These are phyloP conservation scores for Epistrophe grossulariae DNA, from an alignment of 2,888 invertebrate genomes.

Conservation along the genomic window DNA sequence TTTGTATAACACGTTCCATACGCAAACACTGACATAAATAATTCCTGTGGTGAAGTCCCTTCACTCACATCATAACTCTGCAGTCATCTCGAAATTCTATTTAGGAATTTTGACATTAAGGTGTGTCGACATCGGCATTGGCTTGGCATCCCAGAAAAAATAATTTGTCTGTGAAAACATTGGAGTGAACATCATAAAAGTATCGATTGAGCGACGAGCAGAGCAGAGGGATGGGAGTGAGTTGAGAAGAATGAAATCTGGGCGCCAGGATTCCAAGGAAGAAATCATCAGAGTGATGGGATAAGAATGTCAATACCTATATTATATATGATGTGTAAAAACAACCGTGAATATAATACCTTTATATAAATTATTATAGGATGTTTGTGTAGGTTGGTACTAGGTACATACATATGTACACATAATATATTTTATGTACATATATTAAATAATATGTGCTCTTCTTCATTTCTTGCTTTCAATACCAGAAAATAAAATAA, in stretches of 20 bases:
- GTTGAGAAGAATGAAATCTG: conserved; percentile 17
- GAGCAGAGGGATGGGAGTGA: background rate
- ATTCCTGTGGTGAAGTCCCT: conserved; percentile 28
- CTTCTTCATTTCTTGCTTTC: conserved; percentile 27
- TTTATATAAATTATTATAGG: background rate
- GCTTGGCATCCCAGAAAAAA: conserved; percentile 33
- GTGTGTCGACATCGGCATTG: conserved; percentile 40
- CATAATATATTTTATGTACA: too few relatives aligned
- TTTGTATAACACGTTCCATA: conserved; percentile 32
- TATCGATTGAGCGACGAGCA: conserved; percentile 22
- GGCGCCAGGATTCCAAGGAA: conserved; percentile 30
- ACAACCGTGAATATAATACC: conserved; percentile 9
- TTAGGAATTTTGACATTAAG: conserved; percentile 42
- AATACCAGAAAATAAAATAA: conserved; percentile 35
- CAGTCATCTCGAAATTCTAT: conserved; percentile 43
- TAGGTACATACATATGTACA: background rate
- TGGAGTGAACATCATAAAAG: conserved; percentile 27
- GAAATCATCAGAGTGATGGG: conserved; percentile 31
- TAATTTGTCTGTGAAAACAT: conserved; percentile 36
- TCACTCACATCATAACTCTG: conserved; percentile 28
- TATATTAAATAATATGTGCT: conserved; percentile 5
- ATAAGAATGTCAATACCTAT: conserved; percentile 37
- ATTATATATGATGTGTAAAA: background rate
- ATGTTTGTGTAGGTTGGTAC: conserved; percentile 1
- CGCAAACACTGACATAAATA: conserved; percentile 43